Evolutionary conservation across 1,140 invertebrate genomes (phyloP).

Genomic region (Zaprionus ghesquierei): DNA sequence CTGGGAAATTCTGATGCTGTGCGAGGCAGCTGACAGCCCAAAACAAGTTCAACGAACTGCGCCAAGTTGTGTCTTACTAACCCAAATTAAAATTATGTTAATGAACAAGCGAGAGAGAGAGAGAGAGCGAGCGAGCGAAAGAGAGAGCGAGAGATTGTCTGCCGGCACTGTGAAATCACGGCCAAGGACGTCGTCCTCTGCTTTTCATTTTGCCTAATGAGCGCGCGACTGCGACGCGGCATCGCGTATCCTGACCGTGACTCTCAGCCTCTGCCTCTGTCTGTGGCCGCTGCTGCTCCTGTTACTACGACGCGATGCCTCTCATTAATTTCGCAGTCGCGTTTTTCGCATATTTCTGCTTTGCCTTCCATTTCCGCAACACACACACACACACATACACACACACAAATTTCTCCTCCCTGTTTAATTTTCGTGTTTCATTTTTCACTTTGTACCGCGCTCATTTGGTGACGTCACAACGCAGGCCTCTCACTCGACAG

Average conservation of each 20-base stretch:
- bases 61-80: conserved; percentile 74
- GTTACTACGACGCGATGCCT: conserved; percentile 51
- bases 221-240: conserved; percentile 39
- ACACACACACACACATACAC: no score
- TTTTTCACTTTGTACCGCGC: conserved; percentile 75
- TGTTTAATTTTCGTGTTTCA: conserved; percentile 75
- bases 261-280: conserved; percentile 13
- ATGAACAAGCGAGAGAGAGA: conserved; percentile 52
- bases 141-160: conserved; percentile 23
- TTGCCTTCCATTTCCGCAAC: conserved; percentile 63
- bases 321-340: conserved; percentile 77
- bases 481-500: background rate
- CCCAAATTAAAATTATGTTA: conserved; percentile 83
- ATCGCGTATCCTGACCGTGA: conserved; percentile 10
- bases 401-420: conserved; percentile 25
- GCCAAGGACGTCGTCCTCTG: conserved; percentile 74
- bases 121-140: background rate
- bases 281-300: conserved; percentile 39
- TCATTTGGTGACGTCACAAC: conserved; percentile 73
- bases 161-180: conserved; percentile 71
- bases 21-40: conserved; percentile 54
- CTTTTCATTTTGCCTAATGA: conserved; percentile 76
- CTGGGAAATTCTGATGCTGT: conserved; percentile 68
- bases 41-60: conserved; percentile 76
- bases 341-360: conserved; percentile 49